Evolutionary conservation across 2,113 vertebrate genomes (phyloP), one percentile per base, ranked within the genome.

Genomic region (Apodemus sylvaticus): DNA sequence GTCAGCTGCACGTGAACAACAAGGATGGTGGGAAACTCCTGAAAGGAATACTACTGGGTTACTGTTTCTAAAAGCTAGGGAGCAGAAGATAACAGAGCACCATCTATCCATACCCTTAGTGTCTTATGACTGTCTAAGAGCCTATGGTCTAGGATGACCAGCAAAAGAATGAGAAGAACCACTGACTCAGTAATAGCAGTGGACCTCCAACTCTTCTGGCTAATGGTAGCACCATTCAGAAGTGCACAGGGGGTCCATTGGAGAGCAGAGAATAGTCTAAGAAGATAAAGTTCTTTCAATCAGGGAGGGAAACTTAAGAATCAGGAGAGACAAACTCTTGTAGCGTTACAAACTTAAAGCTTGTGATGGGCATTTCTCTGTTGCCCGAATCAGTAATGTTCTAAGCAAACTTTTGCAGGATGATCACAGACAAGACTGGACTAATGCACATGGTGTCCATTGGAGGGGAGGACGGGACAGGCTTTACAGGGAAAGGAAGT

Each of bases 241-340:
- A 73, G 36, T 1, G 42, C 60, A 81, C 53, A 91, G 68, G 60
- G 87, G n/a, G n/a, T n/a, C n/a, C 19, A 22, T 6, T 7, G 34
- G n/a, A 39, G 36, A 8, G 26, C 8, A 12, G 22, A n/a, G 39
- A 17, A 79, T 86, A 71, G 2, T 53, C 36, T 96, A 66, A 97
- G 36, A 93, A 90, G 93, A 82, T n/a, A 77, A 2, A 66, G 73
- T 71, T 62, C 36, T 91, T 60, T 82, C 58, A 89, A 53, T 95
- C 81, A 92, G 68, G 39, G 51, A 98, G 20, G 12, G 64, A 68
- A 95, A 97, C 74, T 70, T 29, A 79, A 86, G 83, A 93, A 92
- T 96, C 64, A 93, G 17, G 93, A 95, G 76, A 96, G 91, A 96
- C 26, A 58, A 22, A 8, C 42, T 79, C 34, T 39, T 88, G 53